Evolutionary conservation across 2,113 vertebrate species (phyloP), one percentile per base, ranked within the genome.

Genomic region (Anas platyrhynchos): DNA sequence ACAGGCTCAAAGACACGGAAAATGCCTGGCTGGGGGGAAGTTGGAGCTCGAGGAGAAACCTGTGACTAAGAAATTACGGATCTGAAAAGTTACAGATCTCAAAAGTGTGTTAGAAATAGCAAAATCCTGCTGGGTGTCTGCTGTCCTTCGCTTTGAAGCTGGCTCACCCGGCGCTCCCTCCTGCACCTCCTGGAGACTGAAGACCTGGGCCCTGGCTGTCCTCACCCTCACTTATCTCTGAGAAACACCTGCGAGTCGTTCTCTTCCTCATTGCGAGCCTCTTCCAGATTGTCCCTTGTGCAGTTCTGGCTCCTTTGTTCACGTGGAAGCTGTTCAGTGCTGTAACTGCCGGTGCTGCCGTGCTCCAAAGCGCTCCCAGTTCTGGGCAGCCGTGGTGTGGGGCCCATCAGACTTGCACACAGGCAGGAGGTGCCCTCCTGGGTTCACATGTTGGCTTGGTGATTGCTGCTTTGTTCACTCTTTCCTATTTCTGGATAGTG

Each of bases 321-420:
- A 13, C 61, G 20, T 38, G 78, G 75, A 56, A 1, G 6, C 87
- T 65, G 52, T 25, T 86, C 31, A 82, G 0, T 34, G 52, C 52
- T 76, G 84, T 38, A 82, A 18, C 82, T 31, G 43, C 71, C 81
- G 1, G 0, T 48, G 69, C 67, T 80, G 62, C 43, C 44, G 74
- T 61, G 71, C 66, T 91, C 54, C 43, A 78, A 92, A 82, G 84
- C 43, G 68, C 66, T 95, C 91, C 85, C 58, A 85, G 69, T 85
- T 94, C 71, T 85, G 74, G 82, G 25, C 23, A 67, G 81, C 61
- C 27, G 81, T 78, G 66, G 63, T 84, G 14, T 8, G 32, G 34
- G 65, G 26, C 83, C 32, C 55, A 31, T 88, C 80, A 71, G 76
- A 91, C 27, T 79, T 77, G 89, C 63, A 36, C 15, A 11, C 44